Conservation (phyloP, 2,888 invertebrate species). For the Xestia ashworthii region DNA sequence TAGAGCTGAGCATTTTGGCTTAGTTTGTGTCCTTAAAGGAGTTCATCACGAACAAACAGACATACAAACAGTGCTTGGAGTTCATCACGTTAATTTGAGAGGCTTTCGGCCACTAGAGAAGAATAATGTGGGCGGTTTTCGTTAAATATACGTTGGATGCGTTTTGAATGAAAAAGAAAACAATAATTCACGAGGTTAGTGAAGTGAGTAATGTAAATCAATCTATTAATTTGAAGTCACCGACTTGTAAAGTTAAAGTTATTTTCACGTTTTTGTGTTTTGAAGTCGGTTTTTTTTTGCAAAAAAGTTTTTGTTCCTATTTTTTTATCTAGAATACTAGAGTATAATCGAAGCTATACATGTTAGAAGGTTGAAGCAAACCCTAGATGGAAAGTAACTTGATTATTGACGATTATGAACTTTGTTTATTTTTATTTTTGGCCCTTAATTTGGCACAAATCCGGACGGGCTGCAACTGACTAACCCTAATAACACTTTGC, state of each 20-base stretch:
- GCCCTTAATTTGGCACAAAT: too few species aligned
- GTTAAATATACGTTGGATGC: neutral
- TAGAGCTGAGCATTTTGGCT: neutral
- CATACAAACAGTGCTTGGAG: neutral
- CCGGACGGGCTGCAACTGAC: neutral
- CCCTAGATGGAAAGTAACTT: too few species aligned
- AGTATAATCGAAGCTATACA: too few species aligned
- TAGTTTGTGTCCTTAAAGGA: neutral
- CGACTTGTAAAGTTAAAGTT: too few species aligned
- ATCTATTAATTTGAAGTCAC: neutral
- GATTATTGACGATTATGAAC: too few species aligned
- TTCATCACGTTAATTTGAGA: neutral
- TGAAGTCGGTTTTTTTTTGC: too few species aligned
- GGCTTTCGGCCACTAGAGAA: neutral
- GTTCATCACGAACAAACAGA: neutral
- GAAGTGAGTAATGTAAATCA: neutral
- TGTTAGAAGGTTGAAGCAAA: too few species aligned
- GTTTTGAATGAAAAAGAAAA: neutral
- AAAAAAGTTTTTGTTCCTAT: too few species aligned
- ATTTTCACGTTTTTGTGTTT: too few species aligned
- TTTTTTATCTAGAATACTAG: too few species aligned
- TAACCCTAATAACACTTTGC: neutral
- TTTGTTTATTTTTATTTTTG: neutral
- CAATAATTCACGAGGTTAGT: neutral
- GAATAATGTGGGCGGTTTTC: neutral